phyloP scores from a whole-genome alignment of 2,888 invertebrate genomes.

The Diarsia dahlii region DNA sequence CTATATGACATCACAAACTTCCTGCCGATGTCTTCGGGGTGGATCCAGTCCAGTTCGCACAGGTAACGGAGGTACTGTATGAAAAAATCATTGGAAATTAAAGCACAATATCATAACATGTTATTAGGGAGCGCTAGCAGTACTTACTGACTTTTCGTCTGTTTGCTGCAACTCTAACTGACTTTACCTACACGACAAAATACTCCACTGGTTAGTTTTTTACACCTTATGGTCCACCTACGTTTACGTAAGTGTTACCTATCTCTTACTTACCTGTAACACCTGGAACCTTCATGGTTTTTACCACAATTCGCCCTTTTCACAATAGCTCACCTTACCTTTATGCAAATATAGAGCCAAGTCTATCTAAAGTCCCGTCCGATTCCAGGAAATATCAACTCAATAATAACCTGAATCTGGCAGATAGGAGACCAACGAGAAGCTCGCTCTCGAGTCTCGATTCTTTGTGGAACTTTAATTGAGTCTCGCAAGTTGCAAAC shows the following conservation, averaged over 20 bases:
- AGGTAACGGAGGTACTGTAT: conserved; percentile 92
- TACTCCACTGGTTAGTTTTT: not conserved
- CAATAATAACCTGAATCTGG: conserved; percentile 40
- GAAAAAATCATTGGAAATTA: not conserved
- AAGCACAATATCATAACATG: not conserved
- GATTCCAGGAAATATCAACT: conserved; percentile 45
- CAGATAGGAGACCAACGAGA: conserved; percentile 58
- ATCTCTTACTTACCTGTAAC: not conserved
- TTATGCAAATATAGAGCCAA: conserved; percentile 1
- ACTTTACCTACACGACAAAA: not conserved
- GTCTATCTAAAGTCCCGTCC: not conserved
- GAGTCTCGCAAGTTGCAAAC: conserved; percentile 72
- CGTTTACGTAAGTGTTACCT: not conserved
- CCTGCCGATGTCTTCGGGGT: conserved; percentile 94
- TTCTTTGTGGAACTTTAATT: conserved; percentile 78
- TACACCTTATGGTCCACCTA: not conserved
- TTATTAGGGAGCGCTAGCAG: not conserved
- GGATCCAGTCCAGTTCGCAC: conserved; percentile 94
- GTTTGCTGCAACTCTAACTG: not conserved
- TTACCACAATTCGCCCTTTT: not conserved
- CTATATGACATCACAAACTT: conserved; percentile 94
- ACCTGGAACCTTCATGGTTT: not conserved
- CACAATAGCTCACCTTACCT: not conserved
- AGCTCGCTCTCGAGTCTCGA: conserved; percentile 61
- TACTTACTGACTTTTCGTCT: not conserved